Evolutionary conservation across 2,888 invertebrate species (phyloP), one percentile per base, ranked within the genome.

Genomic region (Heteromurus nitidus): DNA sequence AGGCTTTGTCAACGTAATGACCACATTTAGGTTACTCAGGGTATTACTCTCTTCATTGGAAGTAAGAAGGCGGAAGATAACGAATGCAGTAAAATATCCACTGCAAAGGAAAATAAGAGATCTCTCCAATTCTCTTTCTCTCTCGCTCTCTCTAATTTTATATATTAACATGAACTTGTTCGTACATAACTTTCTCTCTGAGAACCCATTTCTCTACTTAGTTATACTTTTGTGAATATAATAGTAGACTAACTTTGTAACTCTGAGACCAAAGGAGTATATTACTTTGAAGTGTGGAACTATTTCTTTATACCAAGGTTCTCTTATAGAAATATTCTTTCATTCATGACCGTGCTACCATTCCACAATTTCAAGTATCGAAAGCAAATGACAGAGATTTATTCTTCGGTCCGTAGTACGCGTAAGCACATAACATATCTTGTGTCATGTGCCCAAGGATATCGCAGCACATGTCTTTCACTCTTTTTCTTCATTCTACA

Each of bases 371-470:
- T n/a, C n/a, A n/a, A n/a, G 50, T 60, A 60, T 60, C 30, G 42
- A 53, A 24, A 50, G 80, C 22, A 73, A 80, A 80, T 80, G 74
- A 80, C 80, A 74, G 60, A 73, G 80, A 80, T 80, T 80, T 80
- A 80, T 80, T 68, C 53, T 53, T 74, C 68, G 74, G 74, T 80
- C 68, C 67, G 36, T 36, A 36, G 36, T 80, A 80, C 67, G n/a
- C n/a, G n/a, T n/a, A 70, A 60, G 67, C 73, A 28, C 67, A 36
- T 24, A 50, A 55, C 72, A 80, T 70, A 79, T n/a, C n/a, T 79
- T 72, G 72, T 65, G 67, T 47, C 64, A 79, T 69, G 69, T 69
- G 77, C 64, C n/a, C 77, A 77, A 50, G 67, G 55, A 65, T 50
- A 64, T 42, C 42, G 55, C 30, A 75, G 67, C 28, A 42, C 60